phyloP scores from a whole-genome alignment of 2,888 invertebrate species.

The Himalopsyche anomala region DNA sequence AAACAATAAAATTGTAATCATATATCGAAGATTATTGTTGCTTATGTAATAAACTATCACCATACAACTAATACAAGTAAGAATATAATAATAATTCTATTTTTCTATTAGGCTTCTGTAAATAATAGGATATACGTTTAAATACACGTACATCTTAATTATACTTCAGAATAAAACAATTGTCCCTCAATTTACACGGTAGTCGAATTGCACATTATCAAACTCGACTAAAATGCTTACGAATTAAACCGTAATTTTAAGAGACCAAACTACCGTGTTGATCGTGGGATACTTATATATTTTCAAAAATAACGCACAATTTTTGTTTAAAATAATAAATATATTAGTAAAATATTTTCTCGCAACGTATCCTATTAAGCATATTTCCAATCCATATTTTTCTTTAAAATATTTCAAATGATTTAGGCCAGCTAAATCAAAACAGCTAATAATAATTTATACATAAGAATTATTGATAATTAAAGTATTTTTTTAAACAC shows the following conservation, averaged over 20 bases:
- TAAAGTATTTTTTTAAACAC: not conserved
- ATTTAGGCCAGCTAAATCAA: constrained; percentile 55
- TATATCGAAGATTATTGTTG: constrained; percentile 37
- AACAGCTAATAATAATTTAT: constrained; percentile 34
- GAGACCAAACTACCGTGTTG: not conserved
- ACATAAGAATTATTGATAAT: not conserved
- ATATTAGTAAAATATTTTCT: not conserved
- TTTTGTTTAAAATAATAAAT: not conserved
- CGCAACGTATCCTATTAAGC: constrained; percentile 35
- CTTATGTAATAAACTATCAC: constrained; percentile 38
- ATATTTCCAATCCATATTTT: not conserved
- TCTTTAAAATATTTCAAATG: constrained; percentile 1
- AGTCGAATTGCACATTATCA: too few species aligned
- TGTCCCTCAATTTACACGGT: too few species aligned
- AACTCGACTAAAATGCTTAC: too few species aligned
- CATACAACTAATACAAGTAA: constrained; percentile 38
- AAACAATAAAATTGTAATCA: not conserved
- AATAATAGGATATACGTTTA: not conserved
- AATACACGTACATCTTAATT: not conserved
- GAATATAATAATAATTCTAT: not conserved
- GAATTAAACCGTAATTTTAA: too few species aligned
- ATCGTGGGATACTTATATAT: not conserved
- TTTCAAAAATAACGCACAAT: not conserved
- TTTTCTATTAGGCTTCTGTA: constrained; percentile 29
- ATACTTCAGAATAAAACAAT: too few species aligned